These are phyloP conservation scores for Panthera leo DNA, from an alignment of 2,113 vertebrate species.

Conservation along the genomic window DNA sequence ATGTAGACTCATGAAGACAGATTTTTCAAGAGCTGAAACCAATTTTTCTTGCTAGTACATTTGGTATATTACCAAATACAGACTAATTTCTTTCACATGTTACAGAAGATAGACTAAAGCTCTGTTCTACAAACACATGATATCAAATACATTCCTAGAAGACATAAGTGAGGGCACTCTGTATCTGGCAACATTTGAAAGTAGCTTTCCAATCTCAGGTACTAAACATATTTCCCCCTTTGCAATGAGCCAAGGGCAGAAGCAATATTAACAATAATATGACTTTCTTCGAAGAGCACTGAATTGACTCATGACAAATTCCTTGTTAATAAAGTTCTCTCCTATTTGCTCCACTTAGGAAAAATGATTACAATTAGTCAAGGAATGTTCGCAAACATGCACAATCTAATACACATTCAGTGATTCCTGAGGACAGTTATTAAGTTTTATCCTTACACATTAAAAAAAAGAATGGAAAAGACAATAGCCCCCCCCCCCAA, in stretches of 20 bases:
- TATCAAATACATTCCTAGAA: conserved; percentile 9
- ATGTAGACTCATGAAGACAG: not conserved
- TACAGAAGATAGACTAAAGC: not conserved
- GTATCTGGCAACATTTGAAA: conserved; percentile 34
- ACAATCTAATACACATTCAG: conserved; percentile 34
- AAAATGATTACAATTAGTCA: conserved; percentile 33
- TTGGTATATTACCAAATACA: conserved; percentile 18
- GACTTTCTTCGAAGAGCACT: conserved; percentile 28
- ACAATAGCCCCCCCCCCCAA: not conserved
- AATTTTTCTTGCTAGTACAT: conserved; percentile 35
- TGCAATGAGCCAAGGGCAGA: not conserved
- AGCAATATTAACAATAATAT: not conserved
- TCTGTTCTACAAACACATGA: not conserved
- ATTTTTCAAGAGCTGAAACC: conserved; percentile 45
- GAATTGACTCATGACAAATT: conserved; percentile 30
- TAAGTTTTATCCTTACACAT: conserved; percentile 13
- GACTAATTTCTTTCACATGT: conserved; percentile 46
- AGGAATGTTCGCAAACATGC: conserved; percentile 29
- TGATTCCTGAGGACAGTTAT: not conserved
- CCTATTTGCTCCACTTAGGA: conserved; percentile 18
- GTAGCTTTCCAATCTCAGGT: not conserved
- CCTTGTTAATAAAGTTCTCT: conserved; percentile 35
- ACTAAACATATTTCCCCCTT: not conserved
- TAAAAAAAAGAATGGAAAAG: not conserved
- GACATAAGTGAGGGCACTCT: not conserved